Percentiles rank a stretch among this genome's conserved stretches.
These are phyloP conservation scores for Acrobasis consociella DNA, from an alignment of 2,888 invertebrate species.

Conservation along the genomic window DNA sequence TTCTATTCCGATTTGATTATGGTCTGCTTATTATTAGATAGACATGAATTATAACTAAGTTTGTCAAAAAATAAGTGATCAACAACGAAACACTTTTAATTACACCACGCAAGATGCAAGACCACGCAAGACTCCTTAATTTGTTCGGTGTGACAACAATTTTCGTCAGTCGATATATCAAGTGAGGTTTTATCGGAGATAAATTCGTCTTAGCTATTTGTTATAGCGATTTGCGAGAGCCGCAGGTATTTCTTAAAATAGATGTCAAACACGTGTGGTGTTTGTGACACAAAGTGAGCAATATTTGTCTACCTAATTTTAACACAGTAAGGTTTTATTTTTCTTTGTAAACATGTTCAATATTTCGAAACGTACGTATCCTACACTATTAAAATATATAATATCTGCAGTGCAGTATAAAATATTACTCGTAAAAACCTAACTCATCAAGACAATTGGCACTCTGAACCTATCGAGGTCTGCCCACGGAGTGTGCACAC, in stretches of 20 bases:
- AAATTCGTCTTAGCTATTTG: not conserved
- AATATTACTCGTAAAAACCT: too few relatives aligned
- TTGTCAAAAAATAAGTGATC: not conserved
- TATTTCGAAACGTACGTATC: too few relatives aligned
- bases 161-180: conserved; percentile 1
- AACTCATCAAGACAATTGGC: not conserved
- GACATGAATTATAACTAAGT: too few relatives aligned
- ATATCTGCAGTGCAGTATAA: too few relatives aligned
- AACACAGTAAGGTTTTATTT: not conserved
- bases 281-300: not conserved
- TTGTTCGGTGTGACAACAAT: not conserved
- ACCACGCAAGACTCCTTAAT: not conserved
- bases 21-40: too few relatives aligned
- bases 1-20: too few relatives aligned
- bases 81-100: not conserved
- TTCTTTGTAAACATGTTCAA: not conserved
- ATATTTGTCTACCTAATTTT: not conserved
- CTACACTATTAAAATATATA: too few relatives aligned
- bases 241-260: not conserved
- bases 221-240: not conserved
- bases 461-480: not conserved
- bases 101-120: not conserved
- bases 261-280: not conserved
- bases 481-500: not conserved
- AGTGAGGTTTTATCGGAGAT: not conserved